These are phyloP conservation scores for Origma solitaria DNA, from an alignment of 2,113 vertebrate genomes.

Conservation along the genomic window DNA sequence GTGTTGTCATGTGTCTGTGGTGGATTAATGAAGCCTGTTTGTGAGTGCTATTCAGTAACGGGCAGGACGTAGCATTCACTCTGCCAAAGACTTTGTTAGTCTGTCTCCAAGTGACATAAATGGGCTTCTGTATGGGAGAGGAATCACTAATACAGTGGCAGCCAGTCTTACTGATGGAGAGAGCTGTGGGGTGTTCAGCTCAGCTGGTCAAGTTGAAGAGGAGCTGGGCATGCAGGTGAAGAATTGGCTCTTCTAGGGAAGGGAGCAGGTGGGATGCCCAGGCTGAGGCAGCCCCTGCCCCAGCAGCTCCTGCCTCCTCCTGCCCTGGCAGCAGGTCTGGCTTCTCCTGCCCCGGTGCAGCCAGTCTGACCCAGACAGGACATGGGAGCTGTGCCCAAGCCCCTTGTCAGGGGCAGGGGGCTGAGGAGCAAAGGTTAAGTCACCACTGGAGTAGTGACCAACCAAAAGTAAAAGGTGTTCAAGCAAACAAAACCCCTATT, in stretches of 20 bases:
- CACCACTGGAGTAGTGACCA: not conserved
- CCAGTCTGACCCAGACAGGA: not conserved
- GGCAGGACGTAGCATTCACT: not conserved
- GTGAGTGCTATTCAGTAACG: not conserved
- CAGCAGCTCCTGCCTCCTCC: not conserved
- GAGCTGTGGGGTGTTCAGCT: not conserved
- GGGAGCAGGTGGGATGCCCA: not conserved
- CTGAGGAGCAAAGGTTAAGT: not conserved
- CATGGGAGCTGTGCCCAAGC: not conserved
- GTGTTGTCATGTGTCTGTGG: not conserved
- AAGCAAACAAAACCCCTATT: not conserved
- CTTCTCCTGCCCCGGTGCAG: not conserved
- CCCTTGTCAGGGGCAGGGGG: not conserved
- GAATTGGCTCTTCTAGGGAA: not conserved
- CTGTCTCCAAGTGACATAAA: not conserved
- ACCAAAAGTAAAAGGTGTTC: not conserved
- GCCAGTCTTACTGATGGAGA: not conserved
- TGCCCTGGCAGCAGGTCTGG: not conserved
- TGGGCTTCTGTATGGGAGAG: not conserved
- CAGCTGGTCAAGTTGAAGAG: not conserved
- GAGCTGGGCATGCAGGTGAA: not conserved
- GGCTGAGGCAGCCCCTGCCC: not conserved
- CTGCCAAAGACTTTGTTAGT: not conserved
- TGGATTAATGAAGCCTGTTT: slow-evolving; percentile 2
- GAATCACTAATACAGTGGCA: not conserved